Evolutionary conservation across 2,888 invertebrate genomes (phyloP).

Genomic region (Ochlodes sylvanus): DNA sequence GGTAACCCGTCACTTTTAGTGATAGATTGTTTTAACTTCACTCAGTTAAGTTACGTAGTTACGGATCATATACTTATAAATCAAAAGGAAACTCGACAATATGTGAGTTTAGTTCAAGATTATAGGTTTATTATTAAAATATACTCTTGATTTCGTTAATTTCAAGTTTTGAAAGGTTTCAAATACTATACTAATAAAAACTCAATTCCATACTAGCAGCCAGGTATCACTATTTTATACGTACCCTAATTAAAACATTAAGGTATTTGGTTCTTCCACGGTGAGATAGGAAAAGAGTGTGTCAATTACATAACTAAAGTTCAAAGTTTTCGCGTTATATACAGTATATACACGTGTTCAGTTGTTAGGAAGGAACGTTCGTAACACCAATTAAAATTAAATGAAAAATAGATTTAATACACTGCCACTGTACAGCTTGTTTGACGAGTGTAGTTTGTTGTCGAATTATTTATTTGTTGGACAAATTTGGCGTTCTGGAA

Average conservation of each 20-base stretch:
- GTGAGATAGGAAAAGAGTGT: slow-evolving; percentile 19
- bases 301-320: slow-evolving; percentile 49
- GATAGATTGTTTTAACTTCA: background rate
- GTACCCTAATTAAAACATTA: background rate
- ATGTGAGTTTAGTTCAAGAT: background rate
- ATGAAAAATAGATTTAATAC: slow-evolving; percentile 40
- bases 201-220: no score
- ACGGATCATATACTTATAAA: background rate
- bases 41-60: background rate
- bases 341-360: slow-evolving; percentile 3
- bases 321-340: slow-evolving; percentile 45
- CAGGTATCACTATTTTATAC: no score
- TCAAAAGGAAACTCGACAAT: background rate
- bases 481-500: background rate
- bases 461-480: slow-evolving; percentile 11
- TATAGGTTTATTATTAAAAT: background rate
- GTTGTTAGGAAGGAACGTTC: slow-evolving; percentile 38
- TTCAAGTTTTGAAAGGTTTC: background rate
- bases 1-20: background rate
- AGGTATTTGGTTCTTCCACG: background rate
- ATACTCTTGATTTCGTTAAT: background rate
- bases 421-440: slow-evolving; percentile 54
- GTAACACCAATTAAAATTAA: slow-evolving; percentile 50
- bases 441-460: slow-evolving; percentile 40
- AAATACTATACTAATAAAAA: no score